Conservation (phyloP, 2,113 vertebrate species). For the Melanostigma gelatinosum region DNA sequence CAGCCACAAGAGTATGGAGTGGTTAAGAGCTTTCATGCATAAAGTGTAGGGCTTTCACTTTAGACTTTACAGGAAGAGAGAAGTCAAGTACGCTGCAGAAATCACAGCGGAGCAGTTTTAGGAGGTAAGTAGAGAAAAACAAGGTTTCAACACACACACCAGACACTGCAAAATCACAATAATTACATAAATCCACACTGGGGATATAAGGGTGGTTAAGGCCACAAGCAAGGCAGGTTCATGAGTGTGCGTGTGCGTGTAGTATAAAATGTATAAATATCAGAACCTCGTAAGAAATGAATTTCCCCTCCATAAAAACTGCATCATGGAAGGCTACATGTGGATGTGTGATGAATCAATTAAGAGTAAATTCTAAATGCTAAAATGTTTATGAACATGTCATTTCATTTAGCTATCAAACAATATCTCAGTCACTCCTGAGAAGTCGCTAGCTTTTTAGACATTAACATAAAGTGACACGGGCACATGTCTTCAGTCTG, state of each 20-base stretch:
- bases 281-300: background rate
- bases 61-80: background rate
- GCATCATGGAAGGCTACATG: background rate
- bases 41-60: conserved; percentile 19
- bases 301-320: background rate
- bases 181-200: conserved; percentile 53
- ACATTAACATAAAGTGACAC: background rate
- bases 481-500: conserved; percentile 8
- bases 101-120: conserved; percentile 31
- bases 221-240: background rate
- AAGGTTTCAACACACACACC: conserved; percentile 12
- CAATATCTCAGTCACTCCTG: background rate
- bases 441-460: background rate
- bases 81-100: conserved; percentile 20
- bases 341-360: background rate
- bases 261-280: background rate
- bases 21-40: conserved; percentile 24
- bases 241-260: background rate
- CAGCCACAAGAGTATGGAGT: conserved; percentile 14
- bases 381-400: background rate
- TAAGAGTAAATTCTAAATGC: background rate
- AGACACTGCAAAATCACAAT: conserved; percentile 30
- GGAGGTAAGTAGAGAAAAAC: conserved; percentile 9
- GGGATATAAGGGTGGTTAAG: conserved; percentile 20
- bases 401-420: background rate